Base-by-base conservation (phyloP, 2,113 vertebrate genomes). In the Protobothrops flavoviridis region DNA sequence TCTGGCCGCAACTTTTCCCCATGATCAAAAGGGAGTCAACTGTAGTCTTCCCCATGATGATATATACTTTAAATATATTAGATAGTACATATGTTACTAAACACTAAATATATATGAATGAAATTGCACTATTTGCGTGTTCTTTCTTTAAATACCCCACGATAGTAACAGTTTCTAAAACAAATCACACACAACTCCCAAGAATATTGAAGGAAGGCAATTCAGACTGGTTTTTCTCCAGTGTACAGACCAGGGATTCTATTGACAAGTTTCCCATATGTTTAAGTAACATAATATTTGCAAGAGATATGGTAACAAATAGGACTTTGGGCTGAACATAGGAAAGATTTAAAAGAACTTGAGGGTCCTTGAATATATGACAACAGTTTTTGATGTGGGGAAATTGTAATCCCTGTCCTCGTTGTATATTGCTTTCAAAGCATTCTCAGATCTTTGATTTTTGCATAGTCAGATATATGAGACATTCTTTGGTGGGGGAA, bases 281-380 rank as follows among this genome's bases (percentile, higher is more conserved):
- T 33, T 50, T 9, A 81, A 2, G 89, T 91, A 94, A 91, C 90
- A 1, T 50, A 88, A 87, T 74, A 87, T 94, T 24, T 90, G 43
- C 0, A 4, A 94, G 12, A 61, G 26, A 24, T 92, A 59, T 91
- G 13, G 53, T 91, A 69, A 95, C 55, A 55, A 92, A 89, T 59
- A 90, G 53, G 23, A 39, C 12, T 90, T 89, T 33, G 20, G 39
- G 26, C 92, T 87, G 87, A 39, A 39, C 88, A 87, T 8, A 26
- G 61, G 94, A 92, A 45, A n/a, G 20, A 93, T 88, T 45, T 90
- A 12, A 13, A 94, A 88, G 52, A 86, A 86, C 43, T 59, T 29
- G 45, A 9, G 50, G 56, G 26, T 29, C 52, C 43, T 81, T 53
- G 48, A 90, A 93, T 86, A 90, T 64, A 61, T 20, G 21, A 69